phyloP scores from a whole-genome alignment of 2,888 invertebrate species.

The Erebia palarica region DNA sequence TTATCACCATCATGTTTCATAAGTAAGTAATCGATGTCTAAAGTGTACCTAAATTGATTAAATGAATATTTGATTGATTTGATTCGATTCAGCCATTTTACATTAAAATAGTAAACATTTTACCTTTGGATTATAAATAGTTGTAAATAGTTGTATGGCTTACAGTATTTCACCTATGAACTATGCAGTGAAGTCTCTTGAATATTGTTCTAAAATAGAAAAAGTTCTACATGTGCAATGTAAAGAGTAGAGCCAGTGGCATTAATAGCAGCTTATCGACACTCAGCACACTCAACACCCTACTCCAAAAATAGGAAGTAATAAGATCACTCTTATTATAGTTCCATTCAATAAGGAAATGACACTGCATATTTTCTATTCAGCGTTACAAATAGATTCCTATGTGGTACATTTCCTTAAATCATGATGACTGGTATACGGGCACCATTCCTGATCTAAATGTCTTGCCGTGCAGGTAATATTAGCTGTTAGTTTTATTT shows the following conservation, averaged over 20 bases:
- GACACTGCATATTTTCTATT: slow-evolving; percentile 15
- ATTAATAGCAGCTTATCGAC: neutral
- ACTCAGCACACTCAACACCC: slow-evolving; percentile 1
- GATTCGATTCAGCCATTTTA: too few relatives aligned
- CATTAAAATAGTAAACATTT: too few relatives aligned
- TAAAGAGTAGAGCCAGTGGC: neutral
- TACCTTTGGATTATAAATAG: too few relatives aligned
- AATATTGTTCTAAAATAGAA: too few relatives aligned
- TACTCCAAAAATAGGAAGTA: slow-evolving; percentile 1
- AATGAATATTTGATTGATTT: too few relatives aligned
- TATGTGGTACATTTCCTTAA: neutral
- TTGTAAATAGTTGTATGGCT: too few relatives aligned
- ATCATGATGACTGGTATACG: slow-evolving; percentile 17
- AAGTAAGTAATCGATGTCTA: too few relatives aligned
- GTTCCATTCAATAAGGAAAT: slow-evolving; percentile 19
- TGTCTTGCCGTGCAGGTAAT: neutral
- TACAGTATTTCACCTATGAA: too few relatives aligned
- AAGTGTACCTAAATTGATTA: too few relatives aligned
- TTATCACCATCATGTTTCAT: too few relatives aligned
- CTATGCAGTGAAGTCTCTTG: too few relatives aligned
- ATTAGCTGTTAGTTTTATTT: neutral
- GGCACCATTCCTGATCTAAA: neutral
- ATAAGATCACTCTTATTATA: slow-evolving; percentile 9
- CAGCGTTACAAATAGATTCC: slow-evolving; percentile 15
- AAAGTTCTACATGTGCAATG: neutral